phyloP scores from a whole-genome alignment of 2,113 vertebrate genomes.

The Megaleporinus macrocephalus region DNA sequence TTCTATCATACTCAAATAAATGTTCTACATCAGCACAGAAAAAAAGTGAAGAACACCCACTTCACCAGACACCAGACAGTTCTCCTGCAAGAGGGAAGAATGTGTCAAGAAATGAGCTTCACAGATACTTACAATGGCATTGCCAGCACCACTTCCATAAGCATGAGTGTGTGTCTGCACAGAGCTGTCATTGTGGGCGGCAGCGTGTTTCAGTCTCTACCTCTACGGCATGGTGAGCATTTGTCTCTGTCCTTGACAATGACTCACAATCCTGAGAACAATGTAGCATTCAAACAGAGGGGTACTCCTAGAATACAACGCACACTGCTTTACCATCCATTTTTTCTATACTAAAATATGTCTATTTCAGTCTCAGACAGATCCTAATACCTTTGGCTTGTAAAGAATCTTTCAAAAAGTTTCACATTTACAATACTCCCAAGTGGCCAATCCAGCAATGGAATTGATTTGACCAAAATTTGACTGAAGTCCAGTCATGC shows the following conservation, averaged over 20 bases:
- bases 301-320: background rate
- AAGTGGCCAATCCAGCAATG: too few relatives aligned
- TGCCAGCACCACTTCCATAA: background rate
- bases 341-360: too few relatives aligned
- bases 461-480: too few relatives aligned
- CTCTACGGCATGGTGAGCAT: background rate
- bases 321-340: background rate
- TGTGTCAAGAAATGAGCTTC: background rate
- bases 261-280: background rate
- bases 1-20: background rate
- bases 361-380: background rate
- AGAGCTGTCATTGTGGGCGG: background rate
- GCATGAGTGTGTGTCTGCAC: background rate
- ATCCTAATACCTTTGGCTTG: too few relatives aligned
- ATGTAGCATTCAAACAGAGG: background rate
- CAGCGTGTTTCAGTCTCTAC: background rate
- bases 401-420: too few relatives aligned
- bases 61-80: background rate
- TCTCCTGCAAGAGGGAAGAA: background rate
- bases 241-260: background rate
- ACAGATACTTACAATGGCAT: background rate
- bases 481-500: too few relatives aligned
- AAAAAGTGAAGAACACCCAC: background rate
- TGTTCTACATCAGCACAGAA: background rate
- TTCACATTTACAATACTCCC: too few relatives aligned